Conservation (phyloP, 2,797 vertebrate species). For the Avahi laniger region DNA sequence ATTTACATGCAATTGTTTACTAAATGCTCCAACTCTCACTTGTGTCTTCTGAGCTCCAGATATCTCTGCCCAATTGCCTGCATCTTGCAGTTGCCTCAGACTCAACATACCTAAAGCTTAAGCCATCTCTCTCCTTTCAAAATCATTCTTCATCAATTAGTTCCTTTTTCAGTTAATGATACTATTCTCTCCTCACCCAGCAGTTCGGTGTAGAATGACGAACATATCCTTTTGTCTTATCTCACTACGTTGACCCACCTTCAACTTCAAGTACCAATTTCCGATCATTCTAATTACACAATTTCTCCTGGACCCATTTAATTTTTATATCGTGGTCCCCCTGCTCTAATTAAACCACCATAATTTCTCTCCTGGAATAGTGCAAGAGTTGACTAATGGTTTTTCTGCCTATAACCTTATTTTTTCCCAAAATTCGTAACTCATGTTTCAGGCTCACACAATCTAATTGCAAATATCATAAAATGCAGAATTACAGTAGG, state of each 20-base stretch:
- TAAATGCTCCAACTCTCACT: not conserved
- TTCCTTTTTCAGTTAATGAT: not conserved
- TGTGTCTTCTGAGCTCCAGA: not conserved
- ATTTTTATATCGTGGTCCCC: not conserved
- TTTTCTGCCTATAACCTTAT: not conserved
- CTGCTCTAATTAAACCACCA: not conserved
- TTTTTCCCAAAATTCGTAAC: not conserved
- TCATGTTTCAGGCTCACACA: not conserved
- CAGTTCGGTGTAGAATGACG: not conserved
- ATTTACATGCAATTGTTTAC: not conserved
- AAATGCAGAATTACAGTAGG: not conserved
- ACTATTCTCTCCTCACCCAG: not conserved
- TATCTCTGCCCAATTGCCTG: not conserved
- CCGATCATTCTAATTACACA: not conserved
- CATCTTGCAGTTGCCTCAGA: not conserved
- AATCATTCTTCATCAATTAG: not conserved
- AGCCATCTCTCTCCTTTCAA: not conserved
- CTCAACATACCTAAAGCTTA: not conserved
- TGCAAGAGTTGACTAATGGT: too few relatives aligned
- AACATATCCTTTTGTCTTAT: not conserved
- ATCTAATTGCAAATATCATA: not conserved
- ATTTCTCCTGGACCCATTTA: not conserved
- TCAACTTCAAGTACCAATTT: not conserved
- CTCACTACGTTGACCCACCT: not conserved
- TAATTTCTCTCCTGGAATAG: not conserved